These are phyloP conservation scores for Phortica okadai DNA, from an alignment of 2,888 invertebrate species.

Conservation along the genomic window DNA sequence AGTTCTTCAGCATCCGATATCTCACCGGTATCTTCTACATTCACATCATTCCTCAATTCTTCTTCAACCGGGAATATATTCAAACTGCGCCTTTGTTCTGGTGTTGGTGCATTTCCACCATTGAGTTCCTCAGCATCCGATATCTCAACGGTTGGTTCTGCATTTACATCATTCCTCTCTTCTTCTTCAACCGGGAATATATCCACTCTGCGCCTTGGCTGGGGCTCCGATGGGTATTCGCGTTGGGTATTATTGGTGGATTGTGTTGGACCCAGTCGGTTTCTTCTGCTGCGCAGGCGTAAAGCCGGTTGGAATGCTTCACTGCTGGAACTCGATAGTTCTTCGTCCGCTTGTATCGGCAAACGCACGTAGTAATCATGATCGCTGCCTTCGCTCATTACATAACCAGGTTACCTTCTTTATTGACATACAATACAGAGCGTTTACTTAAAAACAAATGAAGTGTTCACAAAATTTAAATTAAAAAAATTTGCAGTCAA, in stretches of 20 bases:
- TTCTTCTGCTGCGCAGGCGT: background rate
- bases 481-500: too few species aligned
- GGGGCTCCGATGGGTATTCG: background rate
- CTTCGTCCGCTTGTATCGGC: background rate
- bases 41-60: background rate
- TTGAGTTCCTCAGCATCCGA: background rate
- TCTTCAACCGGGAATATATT: background rate
- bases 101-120: too few species aligned
- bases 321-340: background rate
- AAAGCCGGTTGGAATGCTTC: conserved; percentile 16
- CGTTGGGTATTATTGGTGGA: background rate
- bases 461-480: too few species aligned
- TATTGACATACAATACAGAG: background rate
- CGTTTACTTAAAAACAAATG: too few species aligned
- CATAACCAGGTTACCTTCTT: background rate
- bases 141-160: background rate
- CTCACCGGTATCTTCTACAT: background rate
- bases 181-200: conserved; percentile 1
- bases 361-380: background rate
- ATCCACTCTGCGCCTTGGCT: background rate
- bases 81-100: background rate
- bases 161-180: background rate
- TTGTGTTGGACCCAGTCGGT: conserved; percentile 25
- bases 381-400: conserved; percentile 19
- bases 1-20: background rate